phyloP scores from a whole-genome alignment of 2,888 invertebrate genomes.

The Drosophila diplacantha region DNA sequence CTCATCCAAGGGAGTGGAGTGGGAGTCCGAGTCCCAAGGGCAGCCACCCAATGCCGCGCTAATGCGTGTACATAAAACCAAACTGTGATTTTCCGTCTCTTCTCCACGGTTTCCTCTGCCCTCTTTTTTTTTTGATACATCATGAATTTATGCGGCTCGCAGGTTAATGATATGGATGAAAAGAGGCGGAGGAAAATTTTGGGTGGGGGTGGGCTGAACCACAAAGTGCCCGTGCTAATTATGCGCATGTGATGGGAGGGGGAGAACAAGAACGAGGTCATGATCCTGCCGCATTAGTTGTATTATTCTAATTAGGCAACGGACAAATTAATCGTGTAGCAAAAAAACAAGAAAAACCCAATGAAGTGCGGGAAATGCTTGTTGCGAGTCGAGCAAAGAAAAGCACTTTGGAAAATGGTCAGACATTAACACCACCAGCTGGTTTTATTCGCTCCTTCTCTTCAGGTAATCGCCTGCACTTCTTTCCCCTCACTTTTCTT shows the following conservation, averaged over 20 bases:
- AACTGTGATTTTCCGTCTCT: conserved; percentile 59
- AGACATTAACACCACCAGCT: conserved; percentile 38
- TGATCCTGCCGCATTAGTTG: conserved; percentile 50
- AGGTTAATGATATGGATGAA: conserved; percentile 63
- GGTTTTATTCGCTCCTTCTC: neutral
- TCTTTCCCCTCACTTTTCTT: conserved; percentile 2
- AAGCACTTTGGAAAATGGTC: conserved; percentile 36
- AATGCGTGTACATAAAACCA: conserved; percentile 58
- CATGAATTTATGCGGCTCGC: conserved; percentile 58
- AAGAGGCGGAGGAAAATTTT: neutral
- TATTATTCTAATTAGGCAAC: conserved; percentile 49
- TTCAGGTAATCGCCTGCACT: conserved; percentile 36
- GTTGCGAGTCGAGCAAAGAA: conserved; percentile 6
- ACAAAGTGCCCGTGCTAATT: conserved; percentile 49
- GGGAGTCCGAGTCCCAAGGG: conserved; percentile 10
- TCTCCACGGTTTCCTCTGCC: conserved; percentile 12
- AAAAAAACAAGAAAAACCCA: conserved; percentile 7
- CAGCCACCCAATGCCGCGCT: conserved; percentile 22
- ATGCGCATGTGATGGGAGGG: conserved; percentile 51
- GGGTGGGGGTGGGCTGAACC: neutral
- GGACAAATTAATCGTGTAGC: conserved; percentile 64
- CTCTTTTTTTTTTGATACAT: conserved; percentile 15
- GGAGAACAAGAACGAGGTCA: conserved; percentile 7
- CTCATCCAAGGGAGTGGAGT: conserved; percentile 26
- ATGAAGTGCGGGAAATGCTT: conserved; percentile 30